Conservation (phyloP, 2,113 vertebrate genomes). For the Heliornis fulica region DNA sequence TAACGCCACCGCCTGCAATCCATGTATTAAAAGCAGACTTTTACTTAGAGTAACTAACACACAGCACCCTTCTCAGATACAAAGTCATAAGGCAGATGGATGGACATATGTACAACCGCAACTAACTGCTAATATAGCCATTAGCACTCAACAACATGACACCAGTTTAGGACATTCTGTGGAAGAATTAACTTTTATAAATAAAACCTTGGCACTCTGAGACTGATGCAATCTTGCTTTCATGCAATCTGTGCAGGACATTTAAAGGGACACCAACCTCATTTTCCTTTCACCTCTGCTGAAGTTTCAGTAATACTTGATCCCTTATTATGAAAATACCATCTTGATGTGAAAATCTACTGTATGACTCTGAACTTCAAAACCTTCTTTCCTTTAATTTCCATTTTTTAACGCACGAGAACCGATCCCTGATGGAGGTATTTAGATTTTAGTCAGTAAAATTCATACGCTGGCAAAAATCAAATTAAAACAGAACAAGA, state of each 20-base stretch:
- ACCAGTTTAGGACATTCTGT: neutral
- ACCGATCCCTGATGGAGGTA: neutral
- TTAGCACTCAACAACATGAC: constrained; percentile 9
- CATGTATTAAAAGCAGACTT: neutral
- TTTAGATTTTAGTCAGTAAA: neutral
- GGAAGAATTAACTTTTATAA: constrained; percentile 37
- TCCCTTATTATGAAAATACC: neutral
- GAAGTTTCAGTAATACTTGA: neutral
- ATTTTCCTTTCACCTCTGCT: neutral
- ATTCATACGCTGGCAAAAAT: neutral
- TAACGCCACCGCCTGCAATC: neutral
- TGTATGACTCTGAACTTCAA: neutral
- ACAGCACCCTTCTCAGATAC: neutral
- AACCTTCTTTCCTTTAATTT: neutral
- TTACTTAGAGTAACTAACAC: neutral
- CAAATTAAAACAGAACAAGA: neutral
- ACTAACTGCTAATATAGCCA: constrained; percentile 21
- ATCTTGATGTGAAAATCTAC: neutral
- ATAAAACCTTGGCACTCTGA: constrained; percentile 16
- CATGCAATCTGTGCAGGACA: neutral
- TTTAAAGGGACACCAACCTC: neutral
- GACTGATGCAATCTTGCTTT: neutral
- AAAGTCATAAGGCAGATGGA: constrained; percentile 40
- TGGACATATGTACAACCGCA: neutral
- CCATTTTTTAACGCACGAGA: neutral